phyloP scores from a whole-genome alignment of 2,797 vertebrate genomes.

The Emys orbicularis region DNA sequence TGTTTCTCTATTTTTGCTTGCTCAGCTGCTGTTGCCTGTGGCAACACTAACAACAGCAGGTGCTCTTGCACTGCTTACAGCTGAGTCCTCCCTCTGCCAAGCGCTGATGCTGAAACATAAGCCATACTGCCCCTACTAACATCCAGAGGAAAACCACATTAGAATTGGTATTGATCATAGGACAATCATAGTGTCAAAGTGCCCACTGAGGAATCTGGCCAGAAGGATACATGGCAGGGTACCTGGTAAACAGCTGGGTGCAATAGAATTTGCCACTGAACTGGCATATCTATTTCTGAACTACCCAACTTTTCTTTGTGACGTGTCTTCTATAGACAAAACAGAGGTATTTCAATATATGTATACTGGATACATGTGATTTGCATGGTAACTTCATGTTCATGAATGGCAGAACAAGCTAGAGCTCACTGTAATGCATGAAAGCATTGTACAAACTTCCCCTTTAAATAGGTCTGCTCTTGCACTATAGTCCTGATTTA shows the following conservation, averaged over 20 bases:
- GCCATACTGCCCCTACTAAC: neutral
- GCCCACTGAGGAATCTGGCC: neutral
- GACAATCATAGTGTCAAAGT: neutral
- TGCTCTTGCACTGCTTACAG: neutral
- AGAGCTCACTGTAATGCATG: neutral
- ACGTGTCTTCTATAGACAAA: neutral
- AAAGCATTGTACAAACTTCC: neutral
- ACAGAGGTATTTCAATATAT: neutral
- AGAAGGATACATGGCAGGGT: neutral
- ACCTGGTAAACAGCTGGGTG: neutral
- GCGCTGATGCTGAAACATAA: neutral
- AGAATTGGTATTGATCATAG: neutral
- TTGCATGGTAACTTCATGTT: neutral
- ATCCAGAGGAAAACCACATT: neutral
- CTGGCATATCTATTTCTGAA: neutral
- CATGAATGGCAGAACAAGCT: neutral
- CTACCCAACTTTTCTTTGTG: neutral
- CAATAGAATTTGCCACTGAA: neutral
- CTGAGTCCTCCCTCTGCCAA: neutral
- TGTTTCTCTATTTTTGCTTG: neutral
- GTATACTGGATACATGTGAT: rapidly evolving
- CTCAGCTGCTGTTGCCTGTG: neutral
- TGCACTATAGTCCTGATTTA: neutral
- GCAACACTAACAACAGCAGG: neutral
- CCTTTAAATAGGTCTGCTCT: neutral